phyloP scores from a whole-genome alignment of 2,113 vertebrate species.

The Sturnus vulgaris region DNA sequence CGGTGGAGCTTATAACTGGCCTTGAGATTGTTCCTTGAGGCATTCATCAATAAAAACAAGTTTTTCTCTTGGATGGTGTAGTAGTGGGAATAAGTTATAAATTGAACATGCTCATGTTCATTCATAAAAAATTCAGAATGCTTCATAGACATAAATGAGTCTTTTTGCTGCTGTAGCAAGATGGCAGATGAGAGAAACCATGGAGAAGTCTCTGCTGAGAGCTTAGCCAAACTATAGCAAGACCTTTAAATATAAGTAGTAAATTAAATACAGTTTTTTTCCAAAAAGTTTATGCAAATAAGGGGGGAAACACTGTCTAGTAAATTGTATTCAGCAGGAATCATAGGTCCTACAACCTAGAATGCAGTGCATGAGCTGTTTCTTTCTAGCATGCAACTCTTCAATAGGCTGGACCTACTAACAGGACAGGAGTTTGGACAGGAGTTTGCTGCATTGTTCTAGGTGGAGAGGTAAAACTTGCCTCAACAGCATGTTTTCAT shows the following conservation, averaged over 20 bases:
- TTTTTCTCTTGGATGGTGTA: neutral
- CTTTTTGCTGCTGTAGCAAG: neutral
- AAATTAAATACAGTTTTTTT: neutral
- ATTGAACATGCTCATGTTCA: neutral
- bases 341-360: neutral
- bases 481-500: neutral
- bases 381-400: neutral
- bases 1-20: neutral
- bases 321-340: neutral
- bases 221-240: neutral
- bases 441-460: neutral
- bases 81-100: neutral
- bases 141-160: neutral
- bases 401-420: neutral
- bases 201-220: neutral
- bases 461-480: neutral
- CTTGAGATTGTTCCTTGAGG: neutral
- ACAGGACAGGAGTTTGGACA: neutral
- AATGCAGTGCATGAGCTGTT: neutral
- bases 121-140: conserved; percentile 3
- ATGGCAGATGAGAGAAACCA: neutral
- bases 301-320: neutral
- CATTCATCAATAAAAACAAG: neutral
- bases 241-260: neutral
- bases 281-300: neutral